Evolutionary conservation across 2,113 vertebrate species (phyloP).

Genomic region (Heliornis fulica): DNA sequence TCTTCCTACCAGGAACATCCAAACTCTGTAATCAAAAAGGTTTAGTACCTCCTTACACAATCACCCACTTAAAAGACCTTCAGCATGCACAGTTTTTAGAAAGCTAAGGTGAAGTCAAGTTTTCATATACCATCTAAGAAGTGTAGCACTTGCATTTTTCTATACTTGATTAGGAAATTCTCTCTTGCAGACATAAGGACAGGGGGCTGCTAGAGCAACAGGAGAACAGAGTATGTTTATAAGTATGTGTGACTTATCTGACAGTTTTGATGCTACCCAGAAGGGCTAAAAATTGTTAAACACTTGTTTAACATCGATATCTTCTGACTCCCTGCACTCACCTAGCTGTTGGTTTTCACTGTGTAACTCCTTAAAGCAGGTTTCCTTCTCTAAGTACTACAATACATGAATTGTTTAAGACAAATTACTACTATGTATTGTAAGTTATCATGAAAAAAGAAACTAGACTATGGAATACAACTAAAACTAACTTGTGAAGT

Average conservation of each 20-base stretch:
- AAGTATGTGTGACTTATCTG: background rate
- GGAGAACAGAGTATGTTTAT: background rate
- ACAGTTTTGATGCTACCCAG: background rate
- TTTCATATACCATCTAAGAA: background rate
- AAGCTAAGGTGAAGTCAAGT: background rate
- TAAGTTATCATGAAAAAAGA: background rate
- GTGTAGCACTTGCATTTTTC: background rate
- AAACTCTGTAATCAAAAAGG: background rate
- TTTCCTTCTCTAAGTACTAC: background rate
- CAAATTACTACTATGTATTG: background rate
- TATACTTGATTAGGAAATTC: background rate
- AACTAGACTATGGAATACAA: background rate
- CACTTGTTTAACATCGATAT: background rate
- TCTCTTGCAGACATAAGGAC: background rate
- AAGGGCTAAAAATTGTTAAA: background rate
- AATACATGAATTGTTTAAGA: background rate
- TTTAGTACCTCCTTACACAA: background rate
- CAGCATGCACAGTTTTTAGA: background rate
- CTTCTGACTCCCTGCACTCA: background rate
- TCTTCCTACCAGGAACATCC: background rate
- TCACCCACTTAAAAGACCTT: background rate
- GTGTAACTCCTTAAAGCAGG: background rate
- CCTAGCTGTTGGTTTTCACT: background rate
- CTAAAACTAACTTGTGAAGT: background rate
- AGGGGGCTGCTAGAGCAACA: background rate